Base-by-base conservation (phyloP, 2,797 vertebrate species). In the Vireo griseus region DNA sequence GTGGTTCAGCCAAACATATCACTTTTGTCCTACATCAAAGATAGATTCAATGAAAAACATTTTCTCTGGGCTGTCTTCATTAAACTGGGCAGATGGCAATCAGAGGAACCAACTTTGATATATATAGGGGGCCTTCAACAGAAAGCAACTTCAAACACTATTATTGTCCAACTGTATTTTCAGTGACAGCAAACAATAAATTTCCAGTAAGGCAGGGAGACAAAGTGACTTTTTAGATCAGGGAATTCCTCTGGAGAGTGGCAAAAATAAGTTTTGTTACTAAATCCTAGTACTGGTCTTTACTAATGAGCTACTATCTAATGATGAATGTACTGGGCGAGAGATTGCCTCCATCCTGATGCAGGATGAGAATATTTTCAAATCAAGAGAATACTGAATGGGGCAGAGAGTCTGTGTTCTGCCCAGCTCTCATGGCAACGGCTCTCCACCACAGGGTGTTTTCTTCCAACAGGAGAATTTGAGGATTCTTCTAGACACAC, bases 1-100 rank as follows among this genome's bases (percentile, higher is more conserved):
- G 5, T 37, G 63, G 22, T 84, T 74, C 63, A 82, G 48, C 11
- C 51, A 94, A 86, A 85, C 17, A 35, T 4, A 68, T 4, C 28
- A 20, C 42, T 95, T 77, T 29, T 45, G 45, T 89, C 55, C 40
- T 17, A 4, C 45, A 90, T n/a, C 31, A 16, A 78, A 86, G 19
- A 61, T 35, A 78, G 45, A 68, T 21, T 51, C 42, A 45, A 73
- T 40, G 40, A 35, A 68, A 88, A 94, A 75, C n/a, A 54, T 77
- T 83, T 88, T 86, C 85, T 89, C 61, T 92, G 65, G 52, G 47
- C 4, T 88, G 52, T 42, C 42, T 79, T 74, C 45, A 57, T 76
- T 75, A 84, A 92, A 47, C 24, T 35, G 42, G 29, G 65, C 89
- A 92, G 86, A 90, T 86, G 87, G 82, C n/a, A 94, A 68, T 52